A percentile compares a stretch with the other conserved stretches of the same genome.
These are phyloP conservation scores for Tenthredo mesomela DNA, from an alignment of 2,888 invertebrate species.

Conservation along the genomic window DNA sequence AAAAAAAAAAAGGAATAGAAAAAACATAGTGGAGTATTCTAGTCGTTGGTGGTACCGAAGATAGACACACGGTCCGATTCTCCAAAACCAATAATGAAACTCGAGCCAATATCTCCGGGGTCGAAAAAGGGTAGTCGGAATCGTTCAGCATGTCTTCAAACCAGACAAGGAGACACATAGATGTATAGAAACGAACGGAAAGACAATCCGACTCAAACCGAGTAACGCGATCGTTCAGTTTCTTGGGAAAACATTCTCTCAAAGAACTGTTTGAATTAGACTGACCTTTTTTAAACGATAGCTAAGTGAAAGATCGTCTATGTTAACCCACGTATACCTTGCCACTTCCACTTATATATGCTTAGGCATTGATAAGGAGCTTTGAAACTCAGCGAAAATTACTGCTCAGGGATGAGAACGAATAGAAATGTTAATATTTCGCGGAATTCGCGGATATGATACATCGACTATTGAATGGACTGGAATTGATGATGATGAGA, in stretches of 20 bases:
- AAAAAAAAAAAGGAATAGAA: neutral
- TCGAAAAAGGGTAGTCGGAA: constrained; percentile 2
- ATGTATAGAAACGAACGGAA: constrained; percentile 7
- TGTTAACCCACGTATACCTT: constrained; percentile 26
- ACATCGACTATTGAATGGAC: neutral
- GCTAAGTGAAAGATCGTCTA: constrained; percentile 44
- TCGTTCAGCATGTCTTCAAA: neutral
- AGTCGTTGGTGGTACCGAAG: constrained; percentile 24
- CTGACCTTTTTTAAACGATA: constrained; percentile 59
- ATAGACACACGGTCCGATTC: constrained; percentile 18
- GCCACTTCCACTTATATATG: neutral
- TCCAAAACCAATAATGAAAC: constrained; percentile 44
- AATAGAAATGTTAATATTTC: neutral
- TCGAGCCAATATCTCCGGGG: constrained; percentile 29
- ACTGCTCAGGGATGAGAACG: neutral
- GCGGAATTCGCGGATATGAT: neutral
- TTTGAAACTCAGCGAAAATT: neutral
- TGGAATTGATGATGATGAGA: neutral
- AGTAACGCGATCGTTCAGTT: constrained; percentile 65
- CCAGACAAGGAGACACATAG: constrained; percentile 27
- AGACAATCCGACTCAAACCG: constrained; percentile 42
- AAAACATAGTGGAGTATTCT: constrained; percentile 4
- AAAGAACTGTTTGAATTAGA: constrained; percentile 64
- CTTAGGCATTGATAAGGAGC: neutral
- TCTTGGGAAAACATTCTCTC: constrained; percentile 62